Conservation (phyloP, 2,113 vertebrate species). For the Lates calcarifer region DNA sequence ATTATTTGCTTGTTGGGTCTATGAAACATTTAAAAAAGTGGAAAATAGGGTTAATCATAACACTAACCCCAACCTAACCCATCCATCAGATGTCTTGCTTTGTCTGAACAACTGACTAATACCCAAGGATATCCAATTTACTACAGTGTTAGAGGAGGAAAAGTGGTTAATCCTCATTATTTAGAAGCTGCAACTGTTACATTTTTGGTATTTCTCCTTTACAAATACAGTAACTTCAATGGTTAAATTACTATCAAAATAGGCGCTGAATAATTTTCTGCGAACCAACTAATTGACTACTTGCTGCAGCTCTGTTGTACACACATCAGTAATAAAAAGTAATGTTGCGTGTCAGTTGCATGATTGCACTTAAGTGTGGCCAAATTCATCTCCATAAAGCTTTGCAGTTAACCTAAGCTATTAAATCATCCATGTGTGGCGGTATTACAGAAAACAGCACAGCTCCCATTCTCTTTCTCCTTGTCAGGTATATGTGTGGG, state of each 20-base stretch:
- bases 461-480: conserved; percentile 21
- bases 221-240: too few species aligned
- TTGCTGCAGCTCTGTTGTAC: background rate
- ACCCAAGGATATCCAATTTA: background rate
- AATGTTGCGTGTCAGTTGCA: background rate
- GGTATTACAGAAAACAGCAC: conserved; percentile 1
- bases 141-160: too few species aligned
- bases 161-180: background rate
- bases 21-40: too few species aligned
- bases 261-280: background rate
- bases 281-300: background rate
- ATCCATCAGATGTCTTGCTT: background rate
- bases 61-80: too few species aligned
- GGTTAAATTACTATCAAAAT: background rate
- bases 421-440: conserved; percentile 18
- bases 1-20: too few species aligned
- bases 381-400: background rate
- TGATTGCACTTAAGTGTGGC: background rate
- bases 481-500: conserved; percentile 46
- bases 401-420: background rate
- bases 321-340: background rate
- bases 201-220: background rate
- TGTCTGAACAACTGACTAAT: background rate
- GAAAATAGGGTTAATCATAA: too few species aligned
- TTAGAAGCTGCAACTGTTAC: background rate